Evolutionary conservation across 2,888 invertebrate genomes (phyloP), one percentile per base, ranked within the genome.

Genomic region (Eilema depressum): DNA sequence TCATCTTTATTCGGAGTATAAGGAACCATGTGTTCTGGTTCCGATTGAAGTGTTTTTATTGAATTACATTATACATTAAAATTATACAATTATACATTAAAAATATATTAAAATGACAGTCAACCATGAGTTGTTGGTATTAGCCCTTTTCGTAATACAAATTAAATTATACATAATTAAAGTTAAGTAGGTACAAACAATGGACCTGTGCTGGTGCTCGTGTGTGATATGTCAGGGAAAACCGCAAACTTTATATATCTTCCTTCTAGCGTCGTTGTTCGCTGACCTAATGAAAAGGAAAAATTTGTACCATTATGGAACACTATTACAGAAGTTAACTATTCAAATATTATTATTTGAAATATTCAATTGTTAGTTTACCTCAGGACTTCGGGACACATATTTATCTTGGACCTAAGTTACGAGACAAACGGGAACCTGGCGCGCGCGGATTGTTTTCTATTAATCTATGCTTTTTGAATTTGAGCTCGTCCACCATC

Each of bases 161-260:
- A n/a, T 53, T 53, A n/a, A 53, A 53, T 61, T 66, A 56, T 37
- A 37, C 47, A 37, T 67, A 62, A 70, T 70, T 63, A 66, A 66
- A 37, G 63, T 61, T 66, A 33, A 56, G 5, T 26, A 57, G 57
- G 56, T 25, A 72, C 47, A 66, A 66, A 63, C 30, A 69, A 37
- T 5, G 20, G 68, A 67, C 60, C 64, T 11, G 63, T 65, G 33
- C 28, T n/a, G 14, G 60, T 56, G 56, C 68, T 37, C 47, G 20
- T 74, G 71, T 76, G 63, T 67, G 61, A 71, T 68, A 71, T 65
- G 63, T 66, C 75, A 75, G 81, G 81, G 81, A 81, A 81, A 81
- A 81, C 82, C 81, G 63, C 81, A 71, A 60, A 63, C 47, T 53
- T 61, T 66, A 68, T 53, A 7, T 67, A 62, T 68, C 63, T 75